Conservation (phyloP, 1,140 invertebrate species). For the Lamellibrachia luymesi region DNA sequence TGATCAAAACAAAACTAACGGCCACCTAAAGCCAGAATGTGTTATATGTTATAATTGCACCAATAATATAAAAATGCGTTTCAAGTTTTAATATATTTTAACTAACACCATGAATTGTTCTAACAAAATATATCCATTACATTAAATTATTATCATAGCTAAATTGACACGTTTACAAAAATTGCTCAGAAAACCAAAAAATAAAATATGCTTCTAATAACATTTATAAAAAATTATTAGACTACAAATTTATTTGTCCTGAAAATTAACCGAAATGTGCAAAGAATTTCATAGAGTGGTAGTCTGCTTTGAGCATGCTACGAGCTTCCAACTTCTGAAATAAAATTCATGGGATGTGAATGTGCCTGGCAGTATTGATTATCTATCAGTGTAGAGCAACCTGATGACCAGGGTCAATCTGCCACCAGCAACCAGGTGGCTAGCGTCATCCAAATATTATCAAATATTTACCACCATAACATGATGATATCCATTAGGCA, state of each 20-base stretch:
- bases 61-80: too few species aligned
- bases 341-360: neutral
- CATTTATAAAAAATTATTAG: neutral
- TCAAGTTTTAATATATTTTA: neutral
- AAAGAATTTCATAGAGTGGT: neutral
- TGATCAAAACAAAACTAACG: too few species aligned
- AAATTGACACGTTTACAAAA: neutral
- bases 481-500: neutral
- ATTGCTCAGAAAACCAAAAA: neutral
- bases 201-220: neutral
- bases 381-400: neutral
- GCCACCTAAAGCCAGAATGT: too few species aligned
- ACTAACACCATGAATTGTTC: neutral
- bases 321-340: neutral
- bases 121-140: neutral
- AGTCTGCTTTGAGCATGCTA: neutral
- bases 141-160: neutral
- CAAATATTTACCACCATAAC: constrained; percentile 5
- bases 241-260: neutral
- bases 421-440: neutral
- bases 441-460: neutral
- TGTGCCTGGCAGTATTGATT: neutral
- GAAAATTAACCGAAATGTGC: neutral
- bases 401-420: neutral
- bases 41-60: too few species aligned